These are phyloP conservation scores for Oegoconia quadripuncta DNA, from an alignment of 2,888 invertebrate species.

Conservation along the genomic window DNA sequence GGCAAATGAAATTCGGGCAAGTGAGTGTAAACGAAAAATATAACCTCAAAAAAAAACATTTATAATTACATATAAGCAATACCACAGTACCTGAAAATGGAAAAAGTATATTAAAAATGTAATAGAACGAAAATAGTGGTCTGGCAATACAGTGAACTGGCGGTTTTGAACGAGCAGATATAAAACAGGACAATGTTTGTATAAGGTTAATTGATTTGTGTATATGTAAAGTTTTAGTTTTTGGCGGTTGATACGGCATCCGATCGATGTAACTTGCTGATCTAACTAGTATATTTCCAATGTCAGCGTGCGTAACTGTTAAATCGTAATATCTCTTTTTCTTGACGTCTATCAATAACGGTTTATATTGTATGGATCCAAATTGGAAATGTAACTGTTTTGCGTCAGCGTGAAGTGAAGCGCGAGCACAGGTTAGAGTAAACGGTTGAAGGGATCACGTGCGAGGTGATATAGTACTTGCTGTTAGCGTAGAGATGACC, in stretches of 20 bases:
- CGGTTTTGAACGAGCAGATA: slow-evolving; percentile 1
- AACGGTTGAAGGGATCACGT: slow-evolving; percentile 71
- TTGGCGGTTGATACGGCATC: neutral
- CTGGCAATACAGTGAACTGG: slow-evolving; percentile 33
- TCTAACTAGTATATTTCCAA: too few species aligned
- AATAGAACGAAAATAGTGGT: slow-evolving; percentile 63
- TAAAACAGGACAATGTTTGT: neutral
- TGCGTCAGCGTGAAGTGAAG: neutral
- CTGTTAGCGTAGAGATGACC: slow-evolving; percentile 20
- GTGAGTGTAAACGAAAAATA: too few species aligned
- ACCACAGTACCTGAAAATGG: slow-evolving; percentile 73
- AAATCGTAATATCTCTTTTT: too few species aligned
- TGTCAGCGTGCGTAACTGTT: too few species aligned
- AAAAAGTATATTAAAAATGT: slow-evolving; percentile 46
- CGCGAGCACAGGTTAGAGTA: slow-evolving; percentile 47
- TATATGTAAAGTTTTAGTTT: neutral
- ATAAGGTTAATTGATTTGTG: slow-evolving; percentile 8
- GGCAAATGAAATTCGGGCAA: too few species aligned
- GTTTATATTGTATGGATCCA: too few species aligned
- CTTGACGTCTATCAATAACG: too few species aligned
- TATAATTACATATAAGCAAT: slow-evolving; percentile 73
- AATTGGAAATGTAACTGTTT: neutral
- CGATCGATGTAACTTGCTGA: too few species aligned
- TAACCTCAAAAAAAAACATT: slow-evolving; percentile 47
- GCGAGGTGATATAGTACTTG: slow-evolving; percentile 47